These are phyloP conservation scores for Dicranocentrus wangi DNA, from an alignment of 2,888 invertebrate species.

Conservation along the genomic window DNA sequence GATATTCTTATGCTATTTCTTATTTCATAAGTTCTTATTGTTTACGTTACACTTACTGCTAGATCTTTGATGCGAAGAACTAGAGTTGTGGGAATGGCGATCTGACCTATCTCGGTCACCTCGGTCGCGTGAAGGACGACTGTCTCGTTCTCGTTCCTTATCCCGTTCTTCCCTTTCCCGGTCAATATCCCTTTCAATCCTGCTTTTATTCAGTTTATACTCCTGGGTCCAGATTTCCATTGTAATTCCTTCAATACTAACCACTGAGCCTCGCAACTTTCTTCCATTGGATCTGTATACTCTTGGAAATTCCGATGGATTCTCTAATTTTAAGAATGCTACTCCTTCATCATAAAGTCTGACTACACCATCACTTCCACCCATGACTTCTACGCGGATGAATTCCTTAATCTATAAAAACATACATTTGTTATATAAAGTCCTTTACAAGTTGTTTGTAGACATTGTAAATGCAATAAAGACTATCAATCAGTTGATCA, in stretches of 20 bases:
- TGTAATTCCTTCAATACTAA: conserved; percentile 66
- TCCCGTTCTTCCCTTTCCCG: conserved; percentile 68
- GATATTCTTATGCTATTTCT: not conserved
- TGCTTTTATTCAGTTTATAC: conserved; percentile 61
- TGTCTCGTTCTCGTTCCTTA: conserved; percentile 61
- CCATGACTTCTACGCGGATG: conserved; percentile 70
- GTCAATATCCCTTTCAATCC: conserved; percentile 68
- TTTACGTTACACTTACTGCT: conserved; percentile 65
- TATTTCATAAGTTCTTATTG: not conserved
- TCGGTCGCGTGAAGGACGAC: conserved; percentile 38
- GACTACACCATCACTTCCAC: conserved; percentile 70
- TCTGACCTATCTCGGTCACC: conserved; percentile 54
- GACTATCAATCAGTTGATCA: not conserved
- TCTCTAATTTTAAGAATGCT: conserved; percentile 68
- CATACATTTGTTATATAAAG: not conserved
- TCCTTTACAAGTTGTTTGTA: not conserved
- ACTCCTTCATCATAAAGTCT: conserved; percentile 70
- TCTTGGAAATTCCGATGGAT: conserved; percentile 67
- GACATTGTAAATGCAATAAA: not conserved
- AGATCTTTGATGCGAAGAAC: conserved; percentile 54
- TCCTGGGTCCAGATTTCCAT: conserved; percentile 67
- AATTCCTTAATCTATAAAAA: conserved; percentile 64
- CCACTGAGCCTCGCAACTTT: conserved; percentile 63
- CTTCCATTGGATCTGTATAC: conserved; percentile 67
- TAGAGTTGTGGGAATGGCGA: conserved; percentile 48